Evolutionary conservation across 2,113 vertebrate species (phyloP), one percentile per base, ranked within the genome.

Genomic region (Phylloscopus whistleri): DNA sequence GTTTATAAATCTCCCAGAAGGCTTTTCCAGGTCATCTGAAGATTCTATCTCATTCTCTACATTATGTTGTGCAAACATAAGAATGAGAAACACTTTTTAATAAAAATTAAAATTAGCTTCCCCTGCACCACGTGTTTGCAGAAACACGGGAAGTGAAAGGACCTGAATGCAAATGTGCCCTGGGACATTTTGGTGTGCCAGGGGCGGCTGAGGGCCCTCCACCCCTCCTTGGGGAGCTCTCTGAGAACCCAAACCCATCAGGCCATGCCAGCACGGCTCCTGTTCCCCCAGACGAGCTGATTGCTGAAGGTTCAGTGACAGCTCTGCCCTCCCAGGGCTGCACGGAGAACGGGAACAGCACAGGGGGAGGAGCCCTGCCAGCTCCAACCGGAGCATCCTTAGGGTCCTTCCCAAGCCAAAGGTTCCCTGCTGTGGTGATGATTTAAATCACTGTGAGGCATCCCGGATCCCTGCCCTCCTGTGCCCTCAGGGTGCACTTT

Each of bases 1-100:
- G 92, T 74, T 91, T 55, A 84, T 59, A 93, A 89, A 74, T 94
- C 87, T 94, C 92, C 92, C 96, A 78, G 48, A 78, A 88, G 83
- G 63, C 64, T 67, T 68, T 93, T 74, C 79, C 90, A 88, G 92
- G 93, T 91, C 90, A 86, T 63, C 68, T 72, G 82, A 92, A 91
- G 82, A 93, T 67, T 91, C 77, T 21, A 4, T 53, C 76, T 91
- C 59, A 23, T 86, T 80, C 76, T 44, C 73, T 23, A 35, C 44
- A 62, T 84, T 75, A 69, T 51, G 70, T 89, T 90, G 88, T 59
- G 69, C 60, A 95, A 91, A 91, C 23, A 84, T 11, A 77, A 86
- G 85, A 73, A 91, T 1, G n/a, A 92, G 90, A 92, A 96, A 77
- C 31, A 59, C 44, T 74, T 94, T 88, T 81, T 58, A 93, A 94